A percentile compares a stretch with the other conserved stretches of the same genome.
Conservation (phyloP, 2,113 vertebrate genomes). For the Pyrgilauda ruficollis region DNA sequence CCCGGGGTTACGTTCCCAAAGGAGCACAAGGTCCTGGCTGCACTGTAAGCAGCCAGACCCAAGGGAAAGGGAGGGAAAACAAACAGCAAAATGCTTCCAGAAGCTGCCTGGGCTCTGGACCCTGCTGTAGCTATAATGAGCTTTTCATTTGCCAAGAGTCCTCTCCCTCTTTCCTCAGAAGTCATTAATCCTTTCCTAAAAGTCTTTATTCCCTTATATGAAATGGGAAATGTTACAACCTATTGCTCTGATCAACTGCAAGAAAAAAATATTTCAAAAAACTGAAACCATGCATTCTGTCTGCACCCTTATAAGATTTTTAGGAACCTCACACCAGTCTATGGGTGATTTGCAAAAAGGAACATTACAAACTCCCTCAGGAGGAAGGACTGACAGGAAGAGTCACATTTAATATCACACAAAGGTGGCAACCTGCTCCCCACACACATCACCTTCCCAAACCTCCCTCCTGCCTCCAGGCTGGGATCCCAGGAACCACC, state of each 20-base stretch:
- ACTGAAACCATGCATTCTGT: accelerated
- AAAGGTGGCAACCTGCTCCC: neutral
- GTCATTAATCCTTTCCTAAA: neutral
- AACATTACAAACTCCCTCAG: too few relatives aligned
- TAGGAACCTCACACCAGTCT: neutral
- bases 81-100: conserved; percentile 31
- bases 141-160: neutral
- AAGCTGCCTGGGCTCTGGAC: neutral
- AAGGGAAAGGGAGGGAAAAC: neutral
- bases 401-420: neutral
- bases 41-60: neutral
- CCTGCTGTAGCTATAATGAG: neutral
- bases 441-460: neutral
- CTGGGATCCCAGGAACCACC: neutral
- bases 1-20: neutral
- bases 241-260: neutral
- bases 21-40: neutral
- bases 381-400: too few relatives aligned
- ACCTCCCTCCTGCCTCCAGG: neutral
- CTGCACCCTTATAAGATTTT: neutral
- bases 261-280: neutral
- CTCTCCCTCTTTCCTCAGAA: neutral
- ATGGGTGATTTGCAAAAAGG: too few relatives aligned
- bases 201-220: neutral
- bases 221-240: neutral